Base-by-base conservation (phyloP, 1,140 invertebrate species). In the Danaus melanippus region DNA sequence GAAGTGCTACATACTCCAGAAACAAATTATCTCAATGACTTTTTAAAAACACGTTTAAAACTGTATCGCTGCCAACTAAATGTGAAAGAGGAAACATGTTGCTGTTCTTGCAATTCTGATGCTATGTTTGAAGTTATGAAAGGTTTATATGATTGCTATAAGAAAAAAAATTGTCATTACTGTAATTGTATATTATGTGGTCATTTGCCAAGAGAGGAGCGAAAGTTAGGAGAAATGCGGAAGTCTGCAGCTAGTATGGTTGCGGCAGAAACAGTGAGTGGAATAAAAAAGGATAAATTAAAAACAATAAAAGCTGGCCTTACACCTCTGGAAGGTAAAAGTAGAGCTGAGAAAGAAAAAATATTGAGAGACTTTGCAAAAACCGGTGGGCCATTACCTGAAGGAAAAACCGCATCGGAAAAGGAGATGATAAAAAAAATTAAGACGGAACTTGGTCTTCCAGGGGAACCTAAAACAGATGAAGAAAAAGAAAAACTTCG, bases 51-150 rank as follows among this genome's bases (percentile, higher is more conserved):
- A 9, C 45, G 12, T 47, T 73, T 53, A 21, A 66, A 69, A 53
- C 50, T 81, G 42, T 81, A 79, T 50, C 60, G 78, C 15, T 79
- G 76, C 45, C 76, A 81, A 60, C 50, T 77, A 43, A 71, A 61
- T 53, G 62, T 62, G 7, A 42, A 66, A 50, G 61, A 79, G 62
- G 71, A 77, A 52, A 70, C 48, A 21, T 77, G 78, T 60, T 81
- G 78, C 47, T 76, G 74, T 57, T 69, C 69, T 10, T 81, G 78
- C 59, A 77, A 79, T 58, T 81, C 78, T 11, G 78, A 79, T 60
- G 74, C 72, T 11, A 81, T 81, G 70, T 81, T 77, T 54, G 74
- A 81, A 67, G 78, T 81, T 2, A 79, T 81, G 76, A 81, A 79
- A 63, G 67, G 74, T 56, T 58, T 81, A 12, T 81, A 81, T 44